Evolutionary conservation across 2,113 vertebrate species (phyloP), one percentile per base, ranked within the genome.

Genomic region (Bubalus kerabau): DNA sequence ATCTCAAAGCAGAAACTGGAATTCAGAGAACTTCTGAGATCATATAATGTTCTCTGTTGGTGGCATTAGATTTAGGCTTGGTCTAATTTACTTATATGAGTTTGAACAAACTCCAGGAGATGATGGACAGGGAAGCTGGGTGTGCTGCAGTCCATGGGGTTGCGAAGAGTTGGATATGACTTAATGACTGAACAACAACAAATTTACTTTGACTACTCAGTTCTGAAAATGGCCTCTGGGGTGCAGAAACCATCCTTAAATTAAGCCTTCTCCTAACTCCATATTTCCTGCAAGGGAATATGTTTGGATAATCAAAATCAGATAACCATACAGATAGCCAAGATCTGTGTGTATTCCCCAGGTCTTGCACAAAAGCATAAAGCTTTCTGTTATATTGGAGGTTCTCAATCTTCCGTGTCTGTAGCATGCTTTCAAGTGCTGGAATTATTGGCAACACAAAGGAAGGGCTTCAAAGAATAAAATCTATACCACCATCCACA

Each of bases 171-270:
- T 40, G 67, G 19, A 40, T 23, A 71, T 40, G 19, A 71, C 67
- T 71, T 71, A 12, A 71, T 40, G 19, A 40, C 67, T 40, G 67
- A 71, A 40, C 19, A 71, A 40, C 19, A 67, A 40, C n/a, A 71
- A 74, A 89, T 94, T 96, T 94, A 85, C 43, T 93, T 86, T 50
- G 87, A 81, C 78, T 83, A 82, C 5, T 83, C 32, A 78, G 87
- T 95, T 97, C 56, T 91, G 54, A 95, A 97, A 97, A 94, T 94
- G 88, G 85, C 60, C 56, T 81, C 46, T 74, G 83, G 60, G 78
- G 57, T 91, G 24, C 52, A 91, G 43, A 85, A 48, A 92, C 60
- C 8, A 24, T 91, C 86, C 91, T 91, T 96, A 94, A 94, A 76
- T 80, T 52, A 78, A 88, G 12, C 2, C 28, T 96, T 78, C 40